Evolutionary conservation across 2,113 vertebrate species (phyloP).

Genomic region (Aphyosemion australe): DNA sequence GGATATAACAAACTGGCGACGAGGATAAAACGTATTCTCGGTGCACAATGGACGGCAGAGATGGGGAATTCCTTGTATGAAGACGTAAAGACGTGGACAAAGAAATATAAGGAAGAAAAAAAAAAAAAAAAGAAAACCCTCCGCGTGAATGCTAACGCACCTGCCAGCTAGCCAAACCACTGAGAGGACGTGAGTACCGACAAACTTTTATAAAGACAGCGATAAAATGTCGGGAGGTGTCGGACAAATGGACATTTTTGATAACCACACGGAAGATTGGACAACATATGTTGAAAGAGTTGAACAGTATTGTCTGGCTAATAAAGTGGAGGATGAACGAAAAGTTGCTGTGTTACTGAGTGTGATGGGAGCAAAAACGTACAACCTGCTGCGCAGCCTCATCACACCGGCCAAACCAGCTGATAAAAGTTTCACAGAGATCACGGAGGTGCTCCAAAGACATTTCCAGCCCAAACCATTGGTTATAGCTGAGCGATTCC

Average conservation of each 20-base stretch:
- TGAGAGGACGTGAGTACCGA: neutral
- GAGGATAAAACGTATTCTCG: too few species aligned
- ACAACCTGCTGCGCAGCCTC: neutral
- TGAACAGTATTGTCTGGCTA: neutral
- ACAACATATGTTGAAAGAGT: neutral
- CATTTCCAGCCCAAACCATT: neutral
- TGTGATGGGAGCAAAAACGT: neutral
- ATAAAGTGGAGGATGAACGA: neutral
- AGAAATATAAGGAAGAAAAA: neutral
- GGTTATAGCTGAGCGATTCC: neutral
- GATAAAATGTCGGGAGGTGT: neutral
- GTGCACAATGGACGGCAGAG: neutral
- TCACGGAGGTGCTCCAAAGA: too few species aligned
- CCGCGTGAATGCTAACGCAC: neutral
- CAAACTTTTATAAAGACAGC: neutral
- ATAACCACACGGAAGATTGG: neutral
- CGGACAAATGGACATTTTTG: neutral
- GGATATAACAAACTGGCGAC: too few species aligned
- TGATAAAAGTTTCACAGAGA: too few species aligned
- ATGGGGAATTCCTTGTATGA: neutral
- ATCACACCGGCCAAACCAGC: too few species aligned
- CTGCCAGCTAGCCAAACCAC: too few species aligned
- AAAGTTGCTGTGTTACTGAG: neutral
- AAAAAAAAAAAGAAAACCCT: neutral
- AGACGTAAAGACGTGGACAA: neutral